phyloP scores from a whole-genome alignment of 2,113 vertebrate genomes.

The Mellivora capensis region DNA sequence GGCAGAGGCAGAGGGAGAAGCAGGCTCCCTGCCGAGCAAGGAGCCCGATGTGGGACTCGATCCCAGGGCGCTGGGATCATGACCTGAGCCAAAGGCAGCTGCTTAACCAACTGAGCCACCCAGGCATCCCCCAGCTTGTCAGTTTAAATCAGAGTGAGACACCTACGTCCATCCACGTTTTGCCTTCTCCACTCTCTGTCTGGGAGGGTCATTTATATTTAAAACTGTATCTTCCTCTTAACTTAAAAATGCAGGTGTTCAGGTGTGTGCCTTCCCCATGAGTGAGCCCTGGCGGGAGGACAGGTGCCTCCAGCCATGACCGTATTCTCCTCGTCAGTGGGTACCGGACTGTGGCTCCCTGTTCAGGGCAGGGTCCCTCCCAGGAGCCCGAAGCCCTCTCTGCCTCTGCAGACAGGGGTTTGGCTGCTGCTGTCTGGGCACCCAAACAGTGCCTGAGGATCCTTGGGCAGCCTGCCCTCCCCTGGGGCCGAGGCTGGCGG shows the following conservation, averaged over 20 bases:
- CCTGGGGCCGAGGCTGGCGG: not conserved
- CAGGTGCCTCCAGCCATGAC: not conserved
- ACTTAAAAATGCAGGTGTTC: not conserved
- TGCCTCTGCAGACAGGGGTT: rapidly evolving
- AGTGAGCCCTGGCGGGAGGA: not conserved
- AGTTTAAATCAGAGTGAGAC: not conserved
- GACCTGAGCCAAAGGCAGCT: too few species aligned
- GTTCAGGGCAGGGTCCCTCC: not conserved
- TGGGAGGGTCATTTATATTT: not conserved
- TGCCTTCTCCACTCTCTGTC: not conserved
- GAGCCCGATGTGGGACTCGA: too few species aligned
- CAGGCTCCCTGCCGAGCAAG: too few species aligned
- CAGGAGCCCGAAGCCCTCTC: not conserved
- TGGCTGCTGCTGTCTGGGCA: not conserved
- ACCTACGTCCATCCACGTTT: not conserved
- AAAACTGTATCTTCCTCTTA: not conserved
- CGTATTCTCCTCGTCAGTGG: rapidly evolving
- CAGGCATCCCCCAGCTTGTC: not conserved
- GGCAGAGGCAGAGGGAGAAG: too few species aligned
- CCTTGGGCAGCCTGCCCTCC: not conserved
- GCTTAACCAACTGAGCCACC: too few species aligned
- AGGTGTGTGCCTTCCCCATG: too few species aligned
- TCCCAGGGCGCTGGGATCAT: too few species aligned
- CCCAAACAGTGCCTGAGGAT: rapidly evolving
- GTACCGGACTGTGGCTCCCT: not conserved